Percentiles rank a stretch among this genome's conserved stretches.
phyloP scores from a whole-genome alignment of 2,888 invertebrate species.

The Chouioia cunea region DNA sequence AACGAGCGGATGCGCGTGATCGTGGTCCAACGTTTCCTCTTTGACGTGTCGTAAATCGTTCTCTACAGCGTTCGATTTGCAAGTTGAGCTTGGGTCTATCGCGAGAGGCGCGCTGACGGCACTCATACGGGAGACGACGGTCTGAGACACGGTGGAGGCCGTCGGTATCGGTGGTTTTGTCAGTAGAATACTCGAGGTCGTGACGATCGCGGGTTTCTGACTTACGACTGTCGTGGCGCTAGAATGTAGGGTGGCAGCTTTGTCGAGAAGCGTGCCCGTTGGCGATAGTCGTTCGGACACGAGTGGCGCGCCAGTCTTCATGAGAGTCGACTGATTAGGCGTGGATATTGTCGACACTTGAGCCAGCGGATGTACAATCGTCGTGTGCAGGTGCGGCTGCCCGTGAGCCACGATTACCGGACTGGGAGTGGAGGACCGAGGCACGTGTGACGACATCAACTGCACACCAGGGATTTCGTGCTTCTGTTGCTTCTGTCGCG shows the following conservation, averaged over 20 bases:
- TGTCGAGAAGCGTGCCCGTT: constrained; percentile 7
- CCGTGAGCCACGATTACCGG: constrained; percentile 69
- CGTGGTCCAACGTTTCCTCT: constrained; percentile 1
- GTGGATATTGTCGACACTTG: constrained; percentile 49
- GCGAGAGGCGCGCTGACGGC: constrained; percentile 52
- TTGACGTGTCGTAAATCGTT: background rate
- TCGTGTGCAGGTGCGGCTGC: constrained; percentile 56
- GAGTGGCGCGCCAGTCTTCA: constrained; percentile 62
- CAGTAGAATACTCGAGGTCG: constrained; percentile 51
- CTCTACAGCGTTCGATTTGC: constrained; percentile 2
- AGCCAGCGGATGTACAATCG: constrained; percentile 54
- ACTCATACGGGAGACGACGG: constrained; percentile 54
- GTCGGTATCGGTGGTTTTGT: constrained; percentile 55
- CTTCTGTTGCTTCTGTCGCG: too few species aligned
- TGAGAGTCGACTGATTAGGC: constrained; percentile 55
- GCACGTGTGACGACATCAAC: constrained; percentile 77
- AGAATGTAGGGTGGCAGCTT: constrained; percentile 17
- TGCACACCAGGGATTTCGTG: constrained; percentile 71
- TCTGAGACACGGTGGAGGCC: constrained; percentile 57
- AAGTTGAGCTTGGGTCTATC: constrained; percentile 3
- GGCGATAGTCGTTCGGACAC: constrained; percentile 54
- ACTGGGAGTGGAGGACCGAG: constrained; percentile 69
- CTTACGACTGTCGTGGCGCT: constrained; percentile 24
- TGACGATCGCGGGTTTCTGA: constrained; percentile 50
- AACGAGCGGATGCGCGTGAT: constrained; percentile 2